Base-by-base conservation (phyloP, 2,888 invertebrate genomes). In the Spilosoma lubricipeda region DNA sequence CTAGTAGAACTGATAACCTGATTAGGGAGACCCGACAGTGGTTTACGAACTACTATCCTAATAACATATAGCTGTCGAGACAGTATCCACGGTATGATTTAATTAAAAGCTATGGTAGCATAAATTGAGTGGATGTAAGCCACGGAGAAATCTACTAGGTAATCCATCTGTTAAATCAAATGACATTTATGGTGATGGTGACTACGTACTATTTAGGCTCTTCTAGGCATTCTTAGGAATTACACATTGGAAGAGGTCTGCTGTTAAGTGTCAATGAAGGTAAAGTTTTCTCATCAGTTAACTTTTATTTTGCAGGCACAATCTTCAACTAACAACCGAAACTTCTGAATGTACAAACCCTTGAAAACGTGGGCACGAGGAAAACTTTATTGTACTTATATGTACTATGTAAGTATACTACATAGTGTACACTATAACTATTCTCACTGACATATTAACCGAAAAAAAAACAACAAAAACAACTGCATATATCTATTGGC, bases 1-100 rank as follows among this genome's bases (percentile, higher is more conserved):
- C 39, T 13, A 56, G 20, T 70, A n/a, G 15, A 70, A 39, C 70
- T 63, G 63, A 30, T 72, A 63, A 63, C 27, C 63, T 63, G 30
- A 63, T 63, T 63, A 63, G 27, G 18, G 7, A 30, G 30, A 63
- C 30, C 59, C 18, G 63, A 30, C 63, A 18, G 30, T 63, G 63
- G 63, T 63, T 63, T 30, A 63, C 63, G 63, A 18, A 30, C 30
- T 63, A 30, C 63, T 30, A 30, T 63, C 63, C 63, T 63, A 63
- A 63, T 63, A 30, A 15, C 30, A 63, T 15, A 13, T 1, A 30
- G 63, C 30, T 18, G 7, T 63, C 9, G 27, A 63, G 30, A 15
- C 59, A 27, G 59, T n/a, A 30, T 15, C n/a, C 13, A 18, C 30
- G 18, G 30, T 18, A 63, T 63, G 30, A 63, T 63, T 63, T 30